Evolutionary conservation across 2,113 vertebrate genomes (phyloP).

Genomic region (Verasper variegatus): DNA sequence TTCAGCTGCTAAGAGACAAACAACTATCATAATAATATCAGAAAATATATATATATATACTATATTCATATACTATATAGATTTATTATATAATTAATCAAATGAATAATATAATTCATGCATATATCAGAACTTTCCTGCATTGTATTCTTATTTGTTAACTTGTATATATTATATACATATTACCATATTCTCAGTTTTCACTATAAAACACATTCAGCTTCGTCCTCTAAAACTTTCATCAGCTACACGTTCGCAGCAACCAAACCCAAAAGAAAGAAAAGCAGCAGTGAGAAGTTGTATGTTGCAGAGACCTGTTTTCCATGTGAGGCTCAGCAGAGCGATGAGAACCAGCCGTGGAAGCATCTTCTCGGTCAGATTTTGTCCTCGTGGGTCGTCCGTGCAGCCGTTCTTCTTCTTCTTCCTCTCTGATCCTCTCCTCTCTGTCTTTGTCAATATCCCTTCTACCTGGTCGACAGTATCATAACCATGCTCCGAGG

Average conservation of each 20-base stretch:
- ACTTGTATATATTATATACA: too few relatives aligned
- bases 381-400: not conserved
- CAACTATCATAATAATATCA: too few relatives aligned
- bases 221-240: not conserved
- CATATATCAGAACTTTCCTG: too few relatives aligned
- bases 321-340: slow-evolving; percentile 54
- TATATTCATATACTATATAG: too few relatives aligned
- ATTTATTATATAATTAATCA: too few relatives aligned
- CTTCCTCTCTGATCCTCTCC: not conserved
- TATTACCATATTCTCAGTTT: not conserved
- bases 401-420: not conserved
- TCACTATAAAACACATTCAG: not conserved
- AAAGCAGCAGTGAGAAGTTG: not conserved
- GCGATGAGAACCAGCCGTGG: slow-evolving; percentile 42
- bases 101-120: too few relatives aligned
- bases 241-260: not conserved
- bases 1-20: too few relatives aligned
- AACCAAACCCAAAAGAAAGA: not conserved
- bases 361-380: slow-evolving; percentile 52
- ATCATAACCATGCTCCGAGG: slow-evolving; percentile 35
- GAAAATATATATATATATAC: too few relatives aligned
- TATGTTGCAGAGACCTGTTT: slow-evolving; percentile 54
- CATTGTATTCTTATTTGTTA: too few relatives aligned
- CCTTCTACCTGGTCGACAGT: slow-evolving; percentile 32
- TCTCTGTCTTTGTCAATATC: slow-evolving; percentile 12